Percentiles rank a stretch among this genome's conserved stretches.
These are phyloP conservation scores for Dryas iulia DNA, from an alignment of 1,140 invertebrate species.

Conservation along the genomic window DNA sequence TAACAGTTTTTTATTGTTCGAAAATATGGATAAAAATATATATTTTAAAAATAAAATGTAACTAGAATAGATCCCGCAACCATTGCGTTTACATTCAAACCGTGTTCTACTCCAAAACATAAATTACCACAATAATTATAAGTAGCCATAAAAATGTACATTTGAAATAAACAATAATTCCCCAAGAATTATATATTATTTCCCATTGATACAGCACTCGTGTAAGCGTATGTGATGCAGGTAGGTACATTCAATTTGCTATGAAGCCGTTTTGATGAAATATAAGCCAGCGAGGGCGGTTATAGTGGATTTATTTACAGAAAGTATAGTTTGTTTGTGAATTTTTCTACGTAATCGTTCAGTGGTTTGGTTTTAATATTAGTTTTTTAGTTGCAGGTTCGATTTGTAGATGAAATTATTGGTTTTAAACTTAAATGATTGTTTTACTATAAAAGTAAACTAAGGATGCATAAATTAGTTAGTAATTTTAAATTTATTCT, in stretches of 20 bases:
- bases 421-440: too few relatives aligned
- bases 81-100: too few relatives aligned
- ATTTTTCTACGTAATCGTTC: constrained; percentile 2
- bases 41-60: too few relatives aligned
- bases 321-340: constrained; percentile 26
- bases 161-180: not conserved
- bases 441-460: too few relatives aligned
- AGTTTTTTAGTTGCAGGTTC: not conserved
- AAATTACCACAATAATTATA: too few relatives aligned
- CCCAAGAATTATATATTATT: constrained; percentile 35
- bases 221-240: constrained; percentile 33
- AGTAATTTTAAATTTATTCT: too few relatives aligned
- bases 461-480: too few relatives aligned
- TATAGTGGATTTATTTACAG: constrained; percentile 36
- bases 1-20: too few relatives aligned
- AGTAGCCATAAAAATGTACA: too few relatives aligned
- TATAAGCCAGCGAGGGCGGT: constrained; percentile 30
- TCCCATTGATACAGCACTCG: constrained; percentile 37
- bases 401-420: not conserved
- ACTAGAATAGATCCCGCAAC: too few relatives aligned
- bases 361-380: not conserved
- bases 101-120: too few relatives aligned
- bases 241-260: constrained; percentile 48
- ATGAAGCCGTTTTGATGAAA: constrained; percentile 47
- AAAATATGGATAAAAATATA: too few relatives aligned